These are phyloP conservation scores for Pachydiplax longipennis DNA, from an alignment of 2,888 invertebrate species.

Conservation along the genomic window DNA sequence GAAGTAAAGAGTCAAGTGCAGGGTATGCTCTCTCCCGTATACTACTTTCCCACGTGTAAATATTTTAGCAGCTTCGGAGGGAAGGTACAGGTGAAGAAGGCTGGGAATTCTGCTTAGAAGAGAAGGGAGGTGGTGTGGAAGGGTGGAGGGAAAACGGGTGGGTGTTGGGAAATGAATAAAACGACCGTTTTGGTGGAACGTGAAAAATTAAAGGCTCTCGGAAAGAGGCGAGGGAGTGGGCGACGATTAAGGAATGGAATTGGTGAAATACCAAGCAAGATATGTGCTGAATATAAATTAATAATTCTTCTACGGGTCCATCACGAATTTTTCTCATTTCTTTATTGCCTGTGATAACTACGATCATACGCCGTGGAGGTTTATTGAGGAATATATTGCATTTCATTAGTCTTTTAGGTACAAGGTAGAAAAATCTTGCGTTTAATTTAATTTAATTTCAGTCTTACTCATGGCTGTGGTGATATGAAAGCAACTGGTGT, in stretches of 20 bases:
- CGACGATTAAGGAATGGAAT: background rate
- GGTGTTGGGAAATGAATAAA: background rate
- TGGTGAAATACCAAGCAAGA: background rate
- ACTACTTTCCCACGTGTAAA: slow-evolving; percentile 8
- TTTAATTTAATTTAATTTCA: too few species aligned
- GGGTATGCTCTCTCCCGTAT: background rate
- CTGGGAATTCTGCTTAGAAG: background rate
- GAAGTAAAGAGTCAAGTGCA: background rate
- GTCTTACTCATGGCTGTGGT: too few species aligned
- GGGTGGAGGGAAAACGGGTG: background rate
- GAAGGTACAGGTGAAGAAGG: background rate
- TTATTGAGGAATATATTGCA: too few species aligned
- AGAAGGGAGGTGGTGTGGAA: background rate
- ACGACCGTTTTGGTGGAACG: background rate
- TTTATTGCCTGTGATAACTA: too few species aligned
- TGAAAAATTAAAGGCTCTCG: background rate
- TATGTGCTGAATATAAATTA: background rate
- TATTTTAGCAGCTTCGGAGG: slow-evolving; percentile 27
- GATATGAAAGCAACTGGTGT: too few species aligned
- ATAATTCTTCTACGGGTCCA: background rate
- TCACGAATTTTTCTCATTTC: too few species aligned
- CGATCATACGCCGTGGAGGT: too few species aligned
- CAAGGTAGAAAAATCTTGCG: background rate
- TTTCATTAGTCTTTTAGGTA: background rate
- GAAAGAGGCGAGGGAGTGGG: background rate